These are phyloP conservation scores for Drosophila guanche DNA, from an alignment of 1,140 invertebrate genomes.

Conservation along the genomic window DNA sequence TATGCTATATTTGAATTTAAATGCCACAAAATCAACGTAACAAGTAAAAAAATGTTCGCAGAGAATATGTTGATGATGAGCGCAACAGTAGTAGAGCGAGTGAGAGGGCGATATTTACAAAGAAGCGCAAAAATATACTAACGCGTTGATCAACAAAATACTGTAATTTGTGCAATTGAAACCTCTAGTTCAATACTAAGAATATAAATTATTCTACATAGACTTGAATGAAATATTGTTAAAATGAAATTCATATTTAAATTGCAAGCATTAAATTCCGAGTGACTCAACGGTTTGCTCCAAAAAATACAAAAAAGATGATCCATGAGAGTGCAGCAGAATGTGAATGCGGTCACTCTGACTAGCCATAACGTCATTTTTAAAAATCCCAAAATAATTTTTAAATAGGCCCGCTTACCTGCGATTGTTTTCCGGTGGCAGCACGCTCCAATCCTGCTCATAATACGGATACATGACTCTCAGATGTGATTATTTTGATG, in stretches of 20 bases:
- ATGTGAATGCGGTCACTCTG: constrained; percentile 23
- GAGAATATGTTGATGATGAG: constrained; percentile 72
- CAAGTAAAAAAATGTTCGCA: constrained; percentile 65
- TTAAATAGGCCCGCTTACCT: constrained; percentile 84
- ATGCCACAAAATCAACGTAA: constrained; percentile 52
- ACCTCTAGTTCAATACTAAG: too few species aligned
- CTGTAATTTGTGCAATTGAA: background rate
- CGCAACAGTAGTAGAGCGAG: constrained; percentile 73
- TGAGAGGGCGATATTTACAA: constrained; percentile 60
- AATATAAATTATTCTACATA: too few species aligned
- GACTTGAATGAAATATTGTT: too few species aligned
- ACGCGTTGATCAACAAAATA: constrained; percentile 10
- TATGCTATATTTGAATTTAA: constrained; percentile 31
- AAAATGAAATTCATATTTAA: background rate
- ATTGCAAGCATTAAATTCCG: background rate
- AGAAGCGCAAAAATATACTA: constrained; percentile 33
- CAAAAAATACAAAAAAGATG: background rate
- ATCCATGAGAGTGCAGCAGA: background rate
- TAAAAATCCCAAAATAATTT: constrained; percentile 9
- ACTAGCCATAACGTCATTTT: constrained; percentile 30
- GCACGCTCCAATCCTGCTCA: constrained; percentile 91
- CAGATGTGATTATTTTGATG: too few species aligned
- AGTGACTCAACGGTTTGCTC: constrained; percentile 23
- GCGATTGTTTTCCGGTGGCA: constrained; percentile 91
- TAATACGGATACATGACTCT: constrained; percentile 88